Conservation (phyloP, 2,113 vertebrate species). For the Platycercus adscitus region DNA sequence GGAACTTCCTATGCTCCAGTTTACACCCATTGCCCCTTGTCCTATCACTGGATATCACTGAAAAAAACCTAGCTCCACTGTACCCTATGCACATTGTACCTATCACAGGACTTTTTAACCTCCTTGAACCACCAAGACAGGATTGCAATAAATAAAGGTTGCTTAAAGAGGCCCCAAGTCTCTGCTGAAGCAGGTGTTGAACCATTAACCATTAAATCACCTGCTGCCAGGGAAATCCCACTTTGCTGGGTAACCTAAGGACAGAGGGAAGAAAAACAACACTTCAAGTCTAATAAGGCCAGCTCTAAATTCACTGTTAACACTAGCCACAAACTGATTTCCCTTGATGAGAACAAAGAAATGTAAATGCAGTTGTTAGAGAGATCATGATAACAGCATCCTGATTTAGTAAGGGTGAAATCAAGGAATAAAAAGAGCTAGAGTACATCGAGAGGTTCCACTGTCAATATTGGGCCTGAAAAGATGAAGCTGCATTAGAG, state of each 20-base stretch:
- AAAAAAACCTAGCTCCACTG: background rate
- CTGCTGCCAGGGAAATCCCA: background rate
- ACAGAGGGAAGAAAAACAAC: background rate
- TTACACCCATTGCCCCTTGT: too few relatives aligned
- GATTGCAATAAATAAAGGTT: background rate
- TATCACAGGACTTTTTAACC: background rate
- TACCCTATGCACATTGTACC: too few relatives aligned
- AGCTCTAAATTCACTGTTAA: background rate
- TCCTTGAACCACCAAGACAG: background rate
- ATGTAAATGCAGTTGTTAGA: background rate
- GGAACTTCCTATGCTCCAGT: too few relatives aligned
- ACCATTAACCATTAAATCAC: background rate
- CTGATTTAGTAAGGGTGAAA: background rate
- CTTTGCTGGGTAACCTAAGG: background rate
- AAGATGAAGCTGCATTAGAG: background rate
- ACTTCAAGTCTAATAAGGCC: background rate
- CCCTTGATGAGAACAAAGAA: background rate
- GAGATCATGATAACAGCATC: background rate
- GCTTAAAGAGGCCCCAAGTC: background rate
- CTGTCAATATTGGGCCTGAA: background rate
- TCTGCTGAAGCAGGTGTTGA: background rate
- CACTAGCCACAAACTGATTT: background rate
- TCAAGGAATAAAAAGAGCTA: background rate
- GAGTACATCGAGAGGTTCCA: background rate
- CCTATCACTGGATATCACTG: too few relatives aligned